Base-by-base conservation (phyloP, 2,797 vertebrate genomes). In the Mallotus villosus region DNA sequence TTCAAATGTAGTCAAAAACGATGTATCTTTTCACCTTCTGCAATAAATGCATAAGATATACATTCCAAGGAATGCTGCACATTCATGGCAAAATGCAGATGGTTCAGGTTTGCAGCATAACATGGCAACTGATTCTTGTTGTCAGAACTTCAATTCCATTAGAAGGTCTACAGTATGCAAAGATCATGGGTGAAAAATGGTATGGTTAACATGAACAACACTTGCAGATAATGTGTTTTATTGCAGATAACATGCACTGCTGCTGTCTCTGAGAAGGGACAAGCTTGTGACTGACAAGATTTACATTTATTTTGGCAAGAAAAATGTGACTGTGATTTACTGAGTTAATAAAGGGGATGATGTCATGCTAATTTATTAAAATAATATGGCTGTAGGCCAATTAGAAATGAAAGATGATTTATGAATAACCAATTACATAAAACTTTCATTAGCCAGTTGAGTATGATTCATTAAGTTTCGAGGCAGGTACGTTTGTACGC, bases 381-480 rank as follows among this genome's bases (percentile, higher is more conserved):
- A 46, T 9, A 65, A 46, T 24, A 63, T 29, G 37, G 29, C 49
- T 51, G 24, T 21, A 71, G 60, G 41, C 27, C 55, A 69, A 49
- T 49, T 21, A 46, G 5, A 46, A n/a, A 63, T 8, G 27, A 46
- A 14, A 12, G 11, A 46, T 46, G 41, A 12, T 46, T 11, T 46
- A 46, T 12, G 9, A 46, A 46, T 46, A 46, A 14, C 41, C 41
- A 46, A 14, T 46, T 46, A 46, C 41, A 46, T 8, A 46, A 55
- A 55, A 55, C 19, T 17, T 55, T 55, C 51, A 17, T 55, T n/a
- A n/a, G 19, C n/a, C 19, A 17, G 51, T 17, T n/a, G 51, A n/a
- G 51, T 55, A 55, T 17, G 51, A 55, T 55, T 55, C 19, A 55
- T 17, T 55, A 17, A 4, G 17, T 55, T n/a, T 17, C 4, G 1